Evolutionary conservation across 2,797 vertebrate genomes (phyloP).

Genomic region (Sebastes itinus): DNA sequence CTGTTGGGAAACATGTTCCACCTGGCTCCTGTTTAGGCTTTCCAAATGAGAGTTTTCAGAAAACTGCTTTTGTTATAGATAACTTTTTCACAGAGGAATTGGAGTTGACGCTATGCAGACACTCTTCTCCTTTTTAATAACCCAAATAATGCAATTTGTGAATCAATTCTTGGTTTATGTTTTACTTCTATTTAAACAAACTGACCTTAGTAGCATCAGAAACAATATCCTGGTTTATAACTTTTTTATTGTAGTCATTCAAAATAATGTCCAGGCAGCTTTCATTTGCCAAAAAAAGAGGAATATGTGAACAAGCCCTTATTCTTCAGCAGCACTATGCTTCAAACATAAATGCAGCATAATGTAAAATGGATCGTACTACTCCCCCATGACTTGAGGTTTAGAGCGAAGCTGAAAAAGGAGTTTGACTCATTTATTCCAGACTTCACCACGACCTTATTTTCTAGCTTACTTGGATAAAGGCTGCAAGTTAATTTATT

Average conservation of each 20-base stretch:
- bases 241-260: not conserved
- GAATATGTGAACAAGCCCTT: not conserved
- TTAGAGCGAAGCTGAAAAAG: not conserved
- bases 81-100: not conserved
- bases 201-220: not conserved
- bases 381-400: constrained; percentile 14
- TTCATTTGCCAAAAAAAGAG: not conserved
- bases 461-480: not conserved
- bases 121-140: not conserved
- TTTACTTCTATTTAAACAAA: not conserved
- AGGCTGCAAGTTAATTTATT: not conserved
- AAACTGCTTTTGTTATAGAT: not conserved
- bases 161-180: not conserved
- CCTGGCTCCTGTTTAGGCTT: constrained; percentile 12
- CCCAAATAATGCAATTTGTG: not conserved
- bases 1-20: constrained; percentile 22
- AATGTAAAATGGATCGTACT: constrained; percentile 13
- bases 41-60: not conserved
- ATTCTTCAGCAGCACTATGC: not conserved
- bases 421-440: not conserved
- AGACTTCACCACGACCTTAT: not conserved
- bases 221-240: not conserved
- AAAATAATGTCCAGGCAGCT: not conserved
- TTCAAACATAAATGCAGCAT: constrained; percentile 19
- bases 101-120: not conserved